Conservation (phyloP, 2,888 invertebrate genomes). For the Sacculina carcini region DNA sequence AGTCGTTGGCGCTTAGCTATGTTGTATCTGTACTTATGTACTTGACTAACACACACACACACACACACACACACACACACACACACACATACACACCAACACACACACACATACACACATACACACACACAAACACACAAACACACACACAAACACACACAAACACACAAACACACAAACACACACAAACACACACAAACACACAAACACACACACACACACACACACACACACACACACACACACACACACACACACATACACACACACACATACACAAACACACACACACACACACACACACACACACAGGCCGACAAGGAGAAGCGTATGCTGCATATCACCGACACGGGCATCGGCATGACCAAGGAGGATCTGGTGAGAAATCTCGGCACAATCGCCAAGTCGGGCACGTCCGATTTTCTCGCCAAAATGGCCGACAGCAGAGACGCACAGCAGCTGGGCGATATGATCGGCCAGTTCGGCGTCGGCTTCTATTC, state of each 20-base stretch:
- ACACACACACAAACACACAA: too few species aligned
- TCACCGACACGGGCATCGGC: constrained; percentile 88
- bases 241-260: not conserved
- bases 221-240: not conserved
- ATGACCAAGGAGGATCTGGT: constrained; percentile 85
- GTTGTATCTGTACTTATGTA: too few species aligned
- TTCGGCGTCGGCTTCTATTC: constrained; percentile 99
- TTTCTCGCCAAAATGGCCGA: constrained; percentile 76
- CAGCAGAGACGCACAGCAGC: constrained; percentile 9
- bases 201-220: too few species aligned
- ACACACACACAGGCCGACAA: constrained; percentile 20
- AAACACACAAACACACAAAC: too few species aligned
- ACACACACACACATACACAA: too few species aligned
- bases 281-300: too few species aligned
- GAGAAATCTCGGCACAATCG: constrained; percentile 91
- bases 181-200: too few species aligned
- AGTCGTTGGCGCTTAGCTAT: too few species aligned
- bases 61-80: constrained; percentile 10
- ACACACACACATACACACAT: too few species aligned
- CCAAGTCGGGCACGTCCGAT: constrained; percentile 89
- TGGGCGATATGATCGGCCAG: constrained; percentile 90
- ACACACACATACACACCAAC: too few species aligned
- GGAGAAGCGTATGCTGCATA: constrained; percentile 65
- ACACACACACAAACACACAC: too few species aligned
- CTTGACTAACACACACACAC: too few species aligned